Conservation (phyloP, 2,797 vertebrate genomes). For the Hydrophis major region DNA sequence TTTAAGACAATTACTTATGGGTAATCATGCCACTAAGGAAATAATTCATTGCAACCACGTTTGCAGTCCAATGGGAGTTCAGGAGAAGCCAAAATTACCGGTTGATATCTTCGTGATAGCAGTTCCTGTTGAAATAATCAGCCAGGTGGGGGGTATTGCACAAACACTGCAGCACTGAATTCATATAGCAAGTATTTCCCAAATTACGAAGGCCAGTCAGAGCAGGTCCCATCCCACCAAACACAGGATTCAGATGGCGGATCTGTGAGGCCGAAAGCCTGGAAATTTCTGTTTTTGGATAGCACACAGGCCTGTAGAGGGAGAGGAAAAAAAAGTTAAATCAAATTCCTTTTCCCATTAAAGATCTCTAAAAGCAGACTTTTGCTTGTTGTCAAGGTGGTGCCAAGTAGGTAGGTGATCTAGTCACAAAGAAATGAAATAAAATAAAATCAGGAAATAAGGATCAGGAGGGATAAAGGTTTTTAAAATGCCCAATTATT, state of each 20-base stretch:
- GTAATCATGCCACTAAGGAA: neutral
- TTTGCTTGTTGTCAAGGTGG: neutral
- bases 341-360: neutral
- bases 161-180: slow-evolving; percentile 95
- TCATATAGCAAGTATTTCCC: slow-evolving; percentile 99
- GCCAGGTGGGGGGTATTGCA: slow-evolving; percentile 90
- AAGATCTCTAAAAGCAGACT: neutral
- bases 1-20: neutral
- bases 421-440: neutral
- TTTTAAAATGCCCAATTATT: neutral
- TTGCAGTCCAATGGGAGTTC: neutral
- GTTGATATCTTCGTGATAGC: slow-evolving; percentile 93
- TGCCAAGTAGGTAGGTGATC: neutral
- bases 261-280: slow-evolving; percentile 93
- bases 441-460: neutral
- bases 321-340: neutral
- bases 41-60: neutral
- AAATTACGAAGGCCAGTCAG: slow-evolving; percentile 96
- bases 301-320: slow-evolving; percentile 69
- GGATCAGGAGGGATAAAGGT: neutral
- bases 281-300: slow-evolving; percentile 87
- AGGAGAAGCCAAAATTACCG: slow-evolving; percentile 71
- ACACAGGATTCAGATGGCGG: slow-evolving; percentile 92
- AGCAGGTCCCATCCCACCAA: slow-evolving; percentile 87
- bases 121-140: slow-evolving; percentile 93